Conservation (phyloP, 2,113 vertebrate species). For the Xyrauchen texanus region DNA sequence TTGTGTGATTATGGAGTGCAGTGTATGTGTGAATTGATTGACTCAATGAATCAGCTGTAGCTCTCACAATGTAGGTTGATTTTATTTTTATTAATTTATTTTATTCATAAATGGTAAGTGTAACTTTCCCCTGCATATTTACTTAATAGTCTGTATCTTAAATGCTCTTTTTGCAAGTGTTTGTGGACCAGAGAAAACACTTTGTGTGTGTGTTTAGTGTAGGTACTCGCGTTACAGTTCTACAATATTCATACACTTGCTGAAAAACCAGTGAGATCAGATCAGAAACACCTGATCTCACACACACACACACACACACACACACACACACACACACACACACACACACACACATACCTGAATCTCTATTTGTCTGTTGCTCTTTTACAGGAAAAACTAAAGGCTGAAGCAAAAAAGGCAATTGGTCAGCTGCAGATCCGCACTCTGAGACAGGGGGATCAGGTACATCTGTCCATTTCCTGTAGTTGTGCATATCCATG, state of each 20-base stretch:
- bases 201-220: neutral
- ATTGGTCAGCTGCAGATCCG: conserved; percentile 79
- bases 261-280: conserved; percentile 12
- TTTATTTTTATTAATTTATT: neutral
- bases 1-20: neutral
- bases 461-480: conserved; percentile 66
- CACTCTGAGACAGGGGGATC: conserved; percentile 82
- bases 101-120: neutral
- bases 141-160: neutral
- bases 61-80: no score
- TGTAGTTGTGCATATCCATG: neutral
- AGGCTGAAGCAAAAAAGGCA: conserved; percentile 81
- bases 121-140: neutral
- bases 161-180: neutral
- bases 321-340: no score
- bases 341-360: neutral
- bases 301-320: no score
- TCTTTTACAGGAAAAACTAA: conserved; percentile 67
- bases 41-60: neutral
- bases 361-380: conserved; percentile 6
- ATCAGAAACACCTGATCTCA: neutral
- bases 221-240: neutral
- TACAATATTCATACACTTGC: conserved; percentile 1
- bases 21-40: neutral
- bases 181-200: neutral